Evolutionary conservation across 1,140 invertebrate species (phyloP), one percentile per base, ranked within the genome.

Genomic region (Vanessa tameamea): DNA sequence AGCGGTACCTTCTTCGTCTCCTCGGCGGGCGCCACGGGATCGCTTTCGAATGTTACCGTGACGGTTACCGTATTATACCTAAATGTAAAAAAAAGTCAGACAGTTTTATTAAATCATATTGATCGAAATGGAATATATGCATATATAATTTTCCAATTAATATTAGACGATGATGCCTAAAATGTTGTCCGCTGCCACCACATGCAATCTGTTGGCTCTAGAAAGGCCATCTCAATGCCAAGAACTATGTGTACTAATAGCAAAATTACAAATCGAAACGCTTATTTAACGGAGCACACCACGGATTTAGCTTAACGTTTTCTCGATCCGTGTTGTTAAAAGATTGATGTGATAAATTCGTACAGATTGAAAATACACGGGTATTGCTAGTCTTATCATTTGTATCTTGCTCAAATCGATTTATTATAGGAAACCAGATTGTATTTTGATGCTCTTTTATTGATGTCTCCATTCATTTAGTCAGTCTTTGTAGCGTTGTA

Each of bases 221-320:
- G 78, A 50, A 47, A 73, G 66, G n/a, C 63, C 79, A 73, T 74
- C 77, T 59, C 74, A 65, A 73, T 78, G 82, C 82, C 86, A 81
- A 82, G 71, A 78, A 66, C 79, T 76, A 80, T 80, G 83, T 82
- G 81, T 82, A 78, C 65, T 86, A 87, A 83, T 84, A 82, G 76
- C 74, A 51, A 81, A 83, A 87, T 85, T 87, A 87, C 83, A 85
- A 83, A 86, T 85, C 77, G 80, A 66, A 67, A 48, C 69, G 81
- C 64, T 84, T 82, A 81, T 81, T 82, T 80, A 76, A 78, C 69
- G 73, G 72, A 76, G 67, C 75, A 57, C 59, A 51, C 26, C 68
- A n/a, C 65, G 53, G 72, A 76, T 82, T 82, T 82, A 78, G 77
- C 78, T 66, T 61, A 53, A 66, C 66, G 23, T 77, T 78, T 75